phyloP scores from a whole-genome alignment of 2,113 vertebrate species.

The Oplegnathus fasciatus region DNA sequence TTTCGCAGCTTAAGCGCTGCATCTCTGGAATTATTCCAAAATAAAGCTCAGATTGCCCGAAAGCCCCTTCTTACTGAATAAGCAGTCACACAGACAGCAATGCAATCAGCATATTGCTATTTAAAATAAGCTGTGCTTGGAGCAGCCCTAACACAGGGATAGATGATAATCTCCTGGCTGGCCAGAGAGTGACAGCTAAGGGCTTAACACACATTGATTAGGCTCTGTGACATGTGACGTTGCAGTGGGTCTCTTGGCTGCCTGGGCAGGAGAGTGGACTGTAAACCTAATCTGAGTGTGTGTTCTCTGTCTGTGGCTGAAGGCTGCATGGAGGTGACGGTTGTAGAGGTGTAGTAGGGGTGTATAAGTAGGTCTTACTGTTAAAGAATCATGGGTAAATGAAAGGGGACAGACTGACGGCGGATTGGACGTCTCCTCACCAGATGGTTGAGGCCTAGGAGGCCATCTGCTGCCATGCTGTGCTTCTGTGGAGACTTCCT shows the following conservation, averaged over 20 bases:
- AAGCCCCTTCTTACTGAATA: constrained; percentile 40
- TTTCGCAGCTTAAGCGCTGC: constrained; percentile 28
- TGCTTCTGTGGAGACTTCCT: constrained; percentile 72
- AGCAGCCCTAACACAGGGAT: constrained; percentile 65
- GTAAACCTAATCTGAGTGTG: constrained; percentile 43
- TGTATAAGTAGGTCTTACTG: constrained; percentile 47
- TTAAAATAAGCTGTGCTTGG: constrained; percentile 74
- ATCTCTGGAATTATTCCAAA: constrained; percentile 28
- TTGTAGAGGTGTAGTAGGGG: constrained; percentile 24
- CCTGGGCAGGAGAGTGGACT: constrained; percentile 33
- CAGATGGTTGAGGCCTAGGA: constrained; percentile 80
- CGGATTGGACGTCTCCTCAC: constrained; percentile 71
- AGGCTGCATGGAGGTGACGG: neutral
- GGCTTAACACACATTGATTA: constrained; percentile 80
- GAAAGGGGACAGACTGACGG: constrained; percentile 68
- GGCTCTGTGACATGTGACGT: constrained; percentile 70
- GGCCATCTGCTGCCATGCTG: constrained; percentile 81
- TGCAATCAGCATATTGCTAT: constrained; percentile 73
- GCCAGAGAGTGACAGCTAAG: constrained; percentile 59
- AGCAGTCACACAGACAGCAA: constrained; percentile 29
- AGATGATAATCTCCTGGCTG: constrained; percentile 74
- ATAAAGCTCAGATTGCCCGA: constrained; percentile 37
- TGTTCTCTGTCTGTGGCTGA: constrained; percentile 30
- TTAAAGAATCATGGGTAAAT: constrained; percentile 68
- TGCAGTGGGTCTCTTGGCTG: constrained; percentile 58